A percentile compares a stretch with the other conserved stretches of the same genome.
These are phyloP conservation scores for Parnassius apollo DNA, from an alignment of 2,888 invertebrate genomes.

Conservation along the genomic window DNA sequence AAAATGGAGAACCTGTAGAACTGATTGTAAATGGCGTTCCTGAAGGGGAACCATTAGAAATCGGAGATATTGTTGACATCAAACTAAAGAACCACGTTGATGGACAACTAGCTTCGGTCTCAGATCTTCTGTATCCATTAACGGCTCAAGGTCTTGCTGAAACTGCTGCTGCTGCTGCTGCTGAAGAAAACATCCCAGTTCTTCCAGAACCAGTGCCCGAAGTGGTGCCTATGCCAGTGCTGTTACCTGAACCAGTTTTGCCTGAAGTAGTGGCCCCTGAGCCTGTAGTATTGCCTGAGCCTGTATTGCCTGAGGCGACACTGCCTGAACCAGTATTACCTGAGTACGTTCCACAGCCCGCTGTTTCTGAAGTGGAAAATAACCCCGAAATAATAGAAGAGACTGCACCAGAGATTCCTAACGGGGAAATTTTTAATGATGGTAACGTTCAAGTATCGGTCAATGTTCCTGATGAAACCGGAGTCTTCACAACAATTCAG, in stretches of 20 bases:
- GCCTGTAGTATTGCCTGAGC: constrained; percentile 12
- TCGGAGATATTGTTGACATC: constrained; percentile 43
- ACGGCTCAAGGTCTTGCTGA: constrained; percentile 55
- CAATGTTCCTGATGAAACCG: constrained; percentile 48
- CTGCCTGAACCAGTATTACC: background rate
- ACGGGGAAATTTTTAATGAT: constrained; percentile 57
- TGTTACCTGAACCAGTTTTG: constrained; percentile 16
- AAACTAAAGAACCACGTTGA: constrained; percentile 40
- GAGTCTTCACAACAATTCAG: constrained; percentile 51
- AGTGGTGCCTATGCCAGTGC: constrained; percentile 15
- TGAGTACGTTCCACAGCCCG: background rate
- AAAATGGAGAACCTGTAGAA: constrained; percentile 45
- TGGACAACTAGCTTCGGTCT: constrained; percentile 43
- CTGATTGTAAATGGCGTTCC: constrained; percentile 56
- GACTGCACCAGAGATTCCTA: constrained; percentile 35
- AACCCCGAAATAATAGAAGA: constrained; percentile 30
- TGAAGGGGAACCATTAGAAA: constrained; percentile 53
- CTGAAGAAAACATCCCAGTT: constrained; percentile 23
- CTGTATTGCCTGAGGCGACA: background rate
- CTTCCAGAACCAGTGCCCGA: constrained; percentile 21
- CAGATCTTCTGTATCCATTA: constrained; percentile 51
- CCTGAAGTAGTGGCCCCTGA: constrained; percentile 21
- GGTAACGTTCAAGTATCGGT: constrained; percentile 54
- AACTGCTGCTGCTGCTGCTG: constrained; percentile 40
- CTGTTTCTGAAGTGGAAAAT: constrained; percentile 20